Percentiles rank a stretch among this genome's conserved stretches.
Conservation (phyloP, 1,140 invertebrate genomes). For the Muscidifurax raptorellus region DNA sequence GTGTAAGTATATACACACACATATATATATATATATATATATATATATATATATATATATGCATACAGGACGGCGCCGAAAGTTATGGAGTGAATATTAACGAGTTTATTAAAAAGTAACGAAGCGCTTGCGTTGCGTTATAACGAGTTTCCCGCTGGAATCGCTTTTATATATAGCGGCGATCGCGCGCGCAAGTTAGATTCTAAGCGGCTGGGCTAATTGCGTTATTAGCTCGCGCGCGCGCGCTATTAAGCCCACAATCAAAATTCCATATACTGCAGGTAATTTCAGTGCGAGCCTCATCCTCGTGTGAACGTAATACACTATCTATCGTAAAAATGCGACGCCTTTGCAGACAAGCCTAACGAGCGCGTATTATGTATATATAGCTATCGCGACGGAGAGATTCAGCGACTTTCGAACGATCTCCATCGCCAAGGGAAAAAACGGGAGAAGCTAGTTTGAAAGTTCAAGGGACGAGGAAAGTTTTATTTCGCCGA, state of each 20-base stretch:
- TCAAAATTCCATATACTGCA: neutral
- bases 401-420: constrained; percentile 24
- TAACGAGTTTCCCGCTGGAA: neutral
- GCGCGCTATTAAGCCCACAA: neutral
- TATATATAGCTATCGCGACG: neutral
- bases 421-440: neutral
- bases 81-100: neutral
- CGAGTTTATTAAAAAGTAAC: neutral
- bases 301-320: no score
- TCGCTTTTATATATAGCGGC: no score
- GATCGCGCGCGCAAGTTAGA: neutral
- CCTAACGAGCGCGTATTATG: neutral
- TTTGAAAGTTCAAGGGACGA: constrained; percentile 43
- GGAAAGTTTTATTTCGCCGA: constrained; percentile 35
- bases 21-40: no score
- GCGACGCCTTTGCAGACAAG: neutral
- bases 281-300: neutral
- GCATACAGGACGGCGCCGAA: neutral
- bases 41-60: neutral
- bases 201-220: neutral
- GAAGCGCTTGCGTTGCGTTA: neutral
- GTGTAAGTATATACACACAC: no score
- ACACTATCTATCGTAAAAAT: neutral
- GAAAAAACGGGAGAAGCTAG: constrained; percentile 49
- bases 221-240: neutral